A percentile compares a stretch with the other conserved stretches of the same genome.
Conservation (phyloP, 1,140 invertebrate genomes). For the Orussus abietinus region DNA sequence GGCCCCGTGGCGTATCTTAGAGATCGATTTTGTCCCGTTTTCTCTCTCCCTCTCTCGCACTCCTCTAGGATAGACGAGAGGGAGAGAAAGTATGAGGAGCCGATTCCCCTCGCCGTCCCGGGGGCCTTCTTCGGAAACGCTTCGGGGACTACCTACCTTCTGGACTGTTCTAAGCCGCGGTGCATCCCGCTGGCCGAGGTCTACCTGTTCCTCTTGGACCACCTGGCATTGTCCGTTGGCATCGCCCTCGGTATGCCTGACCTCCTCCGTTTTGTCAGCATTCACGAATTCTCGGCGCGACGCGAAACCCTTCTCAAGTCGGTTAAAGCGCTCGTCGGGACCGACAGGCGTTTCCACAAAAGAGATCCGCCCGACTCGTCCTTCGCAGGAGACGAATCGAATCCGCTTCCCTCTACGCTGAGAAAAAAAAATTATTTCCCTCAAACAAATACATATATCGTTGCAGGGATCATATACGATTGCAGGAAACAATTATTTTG, state of each 20-base stretch:
- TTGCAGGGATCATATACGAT: no score
- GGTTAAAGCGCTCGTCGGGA: no score
- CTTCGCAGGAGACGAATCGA: no score
- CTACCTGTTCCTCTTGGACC: background rate
- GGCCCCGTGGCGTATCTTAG: constrained; percentile 28
- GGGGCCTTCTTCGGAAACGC: background rate
- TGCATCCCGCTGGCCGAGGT: background rate
- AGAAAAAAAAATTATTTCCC: no score
- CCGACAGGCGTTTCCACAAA: no score
- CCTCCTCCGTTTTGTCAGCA: constrained; percentile 7
- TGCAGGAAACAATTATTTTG: no score
- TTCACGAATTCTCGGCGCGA: constrained; percentile 19
- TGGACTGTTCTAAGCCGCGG: background rate
- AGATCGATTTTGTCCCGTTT: constrained; percentile 19
- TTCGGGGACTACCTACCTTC: background rate
- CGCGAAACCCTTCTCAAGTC: constrained; percentile 19
- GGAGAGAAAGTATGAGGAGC: no score
- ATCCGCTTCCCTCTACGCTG: no score
- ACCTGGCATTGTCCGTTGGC: background rate
- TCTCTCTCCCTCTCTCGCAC: constrained; percentile 1
- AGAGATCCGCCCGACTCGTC: no score
- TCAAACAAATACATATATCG: no score
- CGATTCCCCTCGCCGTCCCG: background rate
- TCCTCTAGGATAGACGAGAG: no score
- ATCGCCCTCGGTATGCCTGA: background rate